Base-by-base conservation (phyloP, 2,888 invertebrate genomes). In the Neria commutata region DNA sequence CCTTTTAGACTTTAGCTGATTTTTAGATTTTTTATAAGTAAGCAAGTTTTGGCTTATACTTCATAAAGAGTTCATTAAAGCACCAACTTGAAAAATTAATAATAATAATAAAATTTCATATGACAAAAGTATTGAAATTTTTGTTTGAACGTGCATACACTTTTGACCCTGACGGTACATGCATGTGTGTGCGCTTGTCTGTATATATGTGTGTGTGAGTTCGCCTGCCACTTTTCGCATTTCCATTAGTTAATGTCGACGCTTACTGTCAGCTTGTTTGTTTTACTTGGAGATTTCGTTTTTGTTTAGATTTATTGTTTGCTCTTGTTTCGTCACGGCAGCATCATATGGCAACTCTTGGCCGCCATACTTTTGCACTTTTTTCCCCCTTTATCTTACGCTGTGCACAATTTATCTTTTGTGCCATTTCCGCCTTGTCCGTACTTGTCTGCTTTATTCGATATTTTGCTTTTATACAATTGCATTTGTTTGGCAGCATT, bases 171-270 rank as follows among this genome's bases (percentile, higher is more conserved):
- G 51, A 25, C 2, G 24, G 37, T 26, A 16, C 16, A n/a, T 19
- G 17, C 40, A 25, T 21, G 14, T 17, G 19, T n/a, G n/a, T 14
- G n/a, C 37, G n/a, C 4, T 37, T 49, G 10, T n/a, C 2, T 58
- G 1, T 19, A 24, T 49, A 26, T 5, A 16, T 33, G 49, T 52
- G 33, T 47, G 16, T 16, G 48, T 34, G 25, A 29, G 54, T 46
- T 40, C 51, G 16, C 29, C 10, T 29, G 21, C 10, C 52, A 25
- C 17, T 54, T 52, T 54, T 56, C 53, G 48, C 48, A 58, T 56
- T 59, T 60, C 63, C 63, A 62, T 67, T 63, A 65, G 62, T 65
- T 67, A 61, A 63, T 62, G 67, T 62, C 63, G 60, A 56, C 59
- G 58, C 58, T 66, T 60, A 56, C 64, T 64, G 62, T 66, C 64